Conservation (phyloP, 2,797 vertebrate species). For the Parambassis ranga region DNA sequence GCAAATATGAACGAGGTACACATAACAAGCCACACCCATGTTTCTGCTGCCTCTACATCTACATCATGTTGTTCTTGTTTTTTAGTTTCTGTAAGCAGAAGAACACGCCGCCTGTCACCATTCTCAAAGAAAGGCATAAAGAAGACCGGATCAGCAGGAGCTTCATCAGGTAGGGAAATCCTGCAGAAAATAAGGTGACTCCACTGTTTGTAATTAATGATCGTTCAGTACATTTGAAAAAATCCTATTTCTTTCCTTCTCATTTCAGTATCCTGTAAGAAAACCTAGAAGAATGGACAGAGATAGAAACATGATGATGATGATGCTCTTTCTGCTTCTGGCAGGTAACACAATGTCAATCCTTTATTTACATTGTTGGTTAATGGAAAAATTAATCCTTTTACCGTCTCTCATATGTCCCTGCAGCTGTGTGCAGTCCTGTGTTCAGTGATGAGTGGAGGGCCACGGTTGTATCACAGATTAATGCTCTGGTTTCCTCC, state of each 20-base stretch:
- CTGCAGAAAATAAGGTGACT: neutral
- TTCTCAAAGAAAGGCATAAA: neutral
- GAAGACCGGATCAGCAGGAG: neutral
- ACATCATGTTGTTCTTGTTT: neutral
- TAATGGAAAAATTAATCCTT: too few relatives aligned
- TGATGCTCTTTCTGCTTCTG: constrained; percentile 15
- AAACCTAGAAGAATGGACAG: constrained; percentile 21
- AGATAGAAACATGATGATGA: neutral
- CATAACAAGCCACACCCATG: neutral
- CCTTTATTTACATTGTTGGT: neutral
- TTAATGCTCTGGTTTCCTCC: too few relatives aligned
- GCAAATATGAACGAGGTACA: neutral
- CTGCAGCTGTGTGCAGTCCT: too few relatives aligned
- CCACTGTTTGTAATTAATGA: neutral
- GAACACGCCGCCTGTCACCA: neutral
- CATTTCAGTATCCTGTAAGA: too few relatives aligned
- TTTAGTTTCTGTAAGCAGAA: neutral
- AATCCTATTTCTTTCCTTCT: too few relatives aligned
- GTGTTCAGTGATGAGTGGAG: neutral
- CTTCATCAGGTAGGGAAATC: constrained; percentile 35
- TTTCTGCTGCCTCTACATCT: neutral
- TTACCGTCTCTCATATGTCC: too few relatives aligned
- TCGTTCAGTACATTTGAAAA: neutral
- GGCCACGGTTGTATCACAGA: too few relatives aligned
- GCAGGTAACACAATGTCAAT: constrained; percentile 33